Evolutionary conservation across 2,113 vertebrate genomes (phyloP).

Genomic region (Siniperca chuatsi): DNA sequence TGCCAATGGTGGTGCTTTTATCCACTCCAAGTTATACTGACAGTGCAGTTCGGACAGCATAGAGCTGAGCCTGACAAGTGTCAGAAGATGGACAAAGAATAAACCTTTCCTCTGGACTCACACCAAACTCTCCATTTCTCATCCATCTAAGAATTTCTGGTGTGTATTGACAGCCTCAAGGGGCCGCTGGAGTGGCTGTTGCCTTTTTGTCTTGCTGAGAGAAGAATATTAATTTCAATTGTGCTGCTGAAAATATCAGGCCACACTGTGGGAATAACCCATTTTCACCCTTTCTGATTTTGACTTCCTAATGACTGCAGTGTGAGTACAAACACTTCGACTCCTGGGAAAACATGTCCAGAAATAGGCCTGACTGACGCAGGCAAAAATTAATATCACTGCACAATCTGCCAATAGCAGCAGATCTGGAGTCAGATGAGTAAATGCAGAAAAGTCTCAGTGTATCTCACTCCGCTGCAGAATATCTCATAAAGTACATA

Average conservation of each 20-base stretch:
- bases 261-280: conserved; percentile 24
- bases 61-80: not conserved
- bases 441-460: not conserved
- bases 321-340: conserved; percentile 18
- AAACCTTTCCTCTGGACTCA: not conserved
- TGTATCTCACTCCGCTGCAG: not conserved
- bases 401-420: conserved; percentile 13
- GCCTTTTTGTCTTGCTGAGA: not conserved
- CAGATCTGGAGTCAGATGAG: conserved; percentile 26
- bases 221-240: not conserved
- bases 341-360: conserved; percentile 36
- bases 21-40: not conserved
- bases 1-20: not conserved
- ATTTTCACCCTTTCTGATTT: conserved; percentile 25
- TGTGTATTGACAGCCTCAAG: not conserved
- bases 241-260: conserved; percentile 4
- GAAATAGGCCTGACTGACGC: conserved; percentile 46
- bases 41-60: not conserved
- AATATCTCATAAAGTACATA: not conserved
- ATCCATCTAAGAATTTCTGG: not conserved
- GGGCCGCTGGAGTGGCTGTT: not conserved
- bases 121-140: not conserved
- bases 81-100: not conserved
- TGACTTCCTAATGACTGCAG: conserved; percentile 37
- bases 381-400: not conserved